A percentile compares a stretch with the other conserved stretches of the same genome.
Evolutionary conservation across 2,797 vertebrate species (phyloP).

Genomic region (Eulemur albifrons): DNA sequence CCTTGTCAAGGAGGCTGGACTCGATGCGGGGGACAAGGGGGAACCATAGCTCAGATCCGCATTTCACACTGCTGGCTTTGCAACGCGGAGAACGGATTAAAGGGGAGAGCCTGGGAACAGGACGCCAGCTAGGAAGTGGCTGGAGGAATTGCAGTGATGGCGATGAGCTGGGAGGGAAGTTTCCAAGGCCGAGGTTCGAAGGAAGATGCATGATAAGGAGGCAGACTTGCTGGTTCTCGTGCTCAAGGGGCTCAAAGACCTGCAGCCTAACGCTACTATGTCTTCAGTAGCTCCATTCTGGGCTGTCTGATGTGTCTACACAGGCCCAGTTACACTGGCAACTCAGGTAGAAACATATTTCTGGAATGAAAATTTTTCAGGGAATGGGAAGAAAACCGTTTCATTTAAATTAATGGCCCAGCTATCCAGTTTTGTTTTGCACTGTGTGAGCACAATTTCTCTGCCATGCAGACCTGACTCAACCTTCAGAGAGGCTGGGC

Average conservation of each 20-base stretch:
- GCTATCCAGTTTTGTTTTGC: not conserved
- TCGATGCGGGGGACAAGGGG: rapidly evolving
- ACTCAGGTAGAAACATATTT: not conserved
- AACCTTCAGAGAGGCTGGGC: not conserved
- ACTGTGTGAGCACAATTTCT: rapidly evolving
- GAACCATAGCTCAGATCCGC: not conserved
- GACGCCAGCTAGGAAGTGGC: not conserved
- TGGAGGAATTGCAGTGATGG: rapidly evolving
- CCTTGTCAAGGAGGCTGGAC: not conserved
- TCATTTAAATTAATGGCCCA: not conserved
- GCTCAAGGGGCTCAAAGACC: not conserved
- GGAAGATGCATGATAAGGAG: not conserved
- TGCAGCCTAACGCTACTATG: not conserved
- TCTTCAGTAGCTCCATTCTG: not conserved
- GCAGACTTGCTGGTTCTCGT: not conserved
- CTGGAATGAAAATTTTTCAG: not conserved
- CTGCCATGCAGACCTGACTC: not conserved
- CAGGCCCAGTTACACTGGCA: not conserved
- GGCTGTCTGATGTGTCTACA: not conserved
- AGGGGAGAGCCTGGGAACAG: not conserved
- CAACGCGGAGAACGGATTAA: rapidly evolving
- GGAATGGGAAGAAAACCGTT: not conserved
- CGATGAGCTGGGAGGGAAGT: not conserved
- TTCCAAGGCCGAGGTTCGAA: not conserved
- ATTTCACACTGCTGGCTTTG: not conserved